These are phyloP conservation scores for Drosophila picticornis DNA, from an alignment of 2,888 invertebrate species.

Conservation along the genomic window DNA sequence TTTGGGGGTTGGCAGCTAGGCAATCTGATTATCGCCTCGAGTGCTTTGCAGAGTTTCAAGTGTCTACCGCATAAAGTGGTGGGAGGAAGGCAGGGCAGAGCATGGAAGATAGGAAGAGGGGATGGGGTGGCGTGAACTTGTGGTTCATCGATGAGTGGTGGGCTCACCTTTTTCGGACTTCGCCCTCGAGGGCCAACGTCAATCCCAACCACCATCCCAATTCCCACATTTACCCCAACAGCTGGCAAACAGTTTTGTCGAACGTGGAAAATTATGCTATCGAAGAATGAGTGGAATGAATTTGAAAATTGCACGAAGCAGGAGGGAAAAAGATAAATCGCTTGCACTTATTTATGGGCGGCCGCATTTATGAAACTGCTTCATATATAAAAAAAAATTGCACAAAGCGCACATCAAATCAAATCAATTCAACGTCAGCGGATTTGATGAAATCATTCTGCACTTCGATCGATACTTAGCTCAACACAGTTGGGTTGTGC, in stretches of 20 bases:
- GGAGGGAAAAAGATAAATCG: conserved; percentile 12
- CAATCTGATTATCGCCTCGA: conserved; percentile 76
- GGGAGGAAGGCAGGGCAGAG: neutral
- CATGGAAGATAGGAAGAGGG: neutral
- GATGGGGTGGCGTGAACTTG: neutral
- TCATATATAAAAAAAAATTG: conserved; percentile 69
- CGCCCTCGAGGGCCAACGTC: neutral
- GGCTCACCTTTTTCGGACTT: conserved; percentile 25
- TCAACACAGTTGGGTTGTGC: neutral
- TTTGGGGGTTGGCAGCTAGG: conserved; percentile 21
- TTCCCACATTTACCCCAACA: neutral
- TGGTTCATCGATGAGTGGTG: conserved; percentile 1
- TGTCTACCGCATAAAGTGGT: conserved; percentile 16
- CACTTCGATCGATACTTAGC: conserved; percentile 33
- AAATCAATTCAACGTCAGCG: conserved; percentile 75
- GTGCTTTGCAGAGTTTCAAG: conserved; percentile 49
- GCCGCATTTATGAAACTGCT: conserved; percentile 70
- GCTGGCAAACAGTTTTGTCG: conserved; percentile 38
- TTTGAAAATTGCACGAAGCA: conserved; percentile 14
- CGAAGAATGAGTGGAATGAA: conserved; percentile 36
- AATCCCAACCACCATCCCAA: neutral
- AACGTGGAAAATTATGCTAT: conserved; percentile 64
- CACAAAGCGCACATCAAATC: conserved; percentile 73
- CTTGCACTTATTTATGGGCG: conserved; percentile 49
- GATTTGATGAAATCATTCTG: conserved; percentile 71